Evolutionary conservation across 1,140 invertebrate genomes (phyloP).

Genomic region (Gonioctena quinquepunctata): DNA sequence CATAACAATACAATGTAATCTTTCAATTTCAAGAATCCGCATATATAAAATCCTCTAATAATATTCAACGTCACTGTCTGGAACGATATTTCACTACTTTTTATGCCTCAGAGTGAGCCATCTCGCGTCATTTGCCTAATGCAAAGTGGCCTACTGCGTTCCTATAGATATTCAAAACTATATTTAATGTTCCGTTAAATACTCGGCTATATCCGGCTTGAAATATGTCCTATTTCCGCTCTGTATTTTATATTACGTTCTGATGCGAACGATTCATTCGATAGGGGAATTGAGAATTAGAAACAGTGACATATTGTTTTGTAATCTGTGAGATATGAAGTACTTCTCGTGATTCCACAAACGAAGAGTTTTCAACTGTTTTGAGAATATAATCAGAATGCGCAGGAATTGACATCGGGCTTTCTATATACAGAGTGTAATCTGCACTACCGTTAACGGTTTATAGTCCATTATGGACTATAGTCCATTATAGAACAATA

Average conservation of each 20-base stretch:
- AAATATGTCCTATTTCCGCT: constrained; percentile 8
- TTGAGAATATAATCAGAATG: no score
- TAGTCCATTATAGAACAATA: no score
- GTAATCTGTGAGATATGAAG: background rate
- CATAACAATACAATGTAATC: constrained; percentile 45
- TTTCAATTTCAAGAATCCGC: constrained; percentile 44
- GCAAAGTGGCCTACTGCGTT: constrained; percentile 40
- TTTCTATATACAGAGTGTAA: no score
- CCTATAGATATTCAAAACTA: constrained; percentile 45
- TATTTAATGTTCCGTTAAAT: constrained; percentile 47
- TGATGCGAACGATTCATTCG: background rate
- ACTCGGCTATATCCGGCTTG: constrained; percentile 18
- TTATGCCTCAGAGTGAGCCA: constrained; percentile 33
- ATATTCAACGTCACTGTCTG: constrained; percentile 38
- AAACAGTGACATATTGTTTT: no score
- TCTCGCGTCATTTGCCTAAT: constrained; percentile 45
- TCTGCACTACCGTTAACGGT: no score
- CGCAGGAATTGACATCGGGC: no score
- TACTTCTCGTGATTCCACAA: no score
- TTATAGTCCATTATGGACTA: no score
- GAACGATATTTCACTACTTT: constrained; percentile 40
- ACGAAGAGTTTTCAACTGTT: no score
- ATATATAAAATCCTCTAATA: constrained; percentile 40
- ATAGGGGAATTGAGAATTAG: background rate
- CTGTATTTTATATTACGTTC: background rate